Evolutionary conservation across 1,140 invertebrate genomes (phyloP), one percentile per base, ranked within the genome.

Genomic region (Nilaparvata lugens): DNA sequence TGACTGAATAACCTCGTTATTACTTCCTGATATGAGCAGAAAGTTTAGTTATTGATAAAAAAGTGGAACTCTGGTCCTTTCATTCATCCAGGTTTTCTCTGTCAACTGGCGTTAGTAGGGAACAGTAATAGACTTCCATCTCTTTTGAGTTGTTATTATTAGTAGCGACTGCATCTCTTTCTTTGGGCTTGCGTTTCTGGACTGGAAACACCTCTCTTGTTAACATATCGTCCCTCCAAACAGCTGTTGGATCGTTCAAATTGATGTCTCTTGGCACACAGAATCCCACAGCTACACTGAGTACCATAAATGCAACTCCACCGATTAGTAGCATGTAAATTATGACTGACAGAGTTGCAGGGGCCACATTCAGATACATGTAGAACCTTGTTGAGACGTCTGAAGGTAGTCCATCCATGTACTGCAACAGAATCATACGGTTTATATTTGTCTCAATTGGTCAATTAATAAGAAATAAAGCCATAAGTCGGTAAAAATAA

Each of bases 331-430:
- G 69, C 0, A 76, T 55, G 71, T 86, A 88, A 66, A 80, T 82
- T 0, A 77, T 68, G 0, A 77, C 67, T 16, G 76, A 71, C 68
- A 85, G 80, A 0, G 81, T 70, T 0, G 80, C 60, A 3, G 88
- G 87, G 5, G 87, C 66, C 1, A 86, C 73, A 58, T 86, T 85
- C 1, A 91, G 68, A 62, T 89, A 89, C 0, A 90, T 69, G 63
- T 80, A 79, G 69, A 91, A 89, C n/a, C 80, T 80, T 4, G 75
- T 72, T 25, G 79, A 75, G 66, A 90, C 70, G 0, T 62, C 68
- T 2, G 79, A 71, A 1, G 88, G 84, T 2, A 91, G 72, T 6
- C 76, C 72, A 59, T 81, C 75, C 82, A 90, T 82, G 67, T 81
- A 81, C 88, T 90, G 76, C 65, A 75, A 74, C 48, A 67, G 65